Base-by-base conservation (phyloP, 1,140 invertebrate genomes). In the Bilobella aurantiaca region DNA sequence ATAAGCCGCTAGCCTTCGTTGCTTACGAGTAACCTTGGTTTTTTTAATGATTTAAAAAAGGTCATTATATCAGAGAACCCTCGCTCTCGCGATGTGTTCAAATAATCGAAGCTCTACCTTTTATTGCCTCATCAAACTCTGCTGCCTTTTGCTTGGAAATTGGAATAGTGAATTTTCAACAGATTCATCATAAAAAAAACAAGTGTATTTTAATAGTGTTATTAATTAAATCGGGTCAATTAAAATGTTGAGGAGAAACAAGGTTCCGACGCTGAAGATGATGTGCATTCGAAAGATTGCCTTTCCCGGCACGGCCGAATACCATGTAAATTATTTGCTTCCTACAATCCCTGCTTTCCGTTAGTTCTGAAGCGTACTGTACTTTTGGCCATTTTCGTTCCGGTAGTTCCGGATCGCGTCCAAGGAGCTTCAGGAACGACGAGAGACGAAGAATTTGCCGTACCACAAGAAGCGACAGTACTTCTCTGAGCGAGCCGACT, bases 211-310 rank as follows among this genome's bases (percentile, higher is more conserved):
- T n/a, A n/a, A n/a, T n/a, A n/a, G n/a, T n/a, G n/a, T n/a, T n/a
- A n/a, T n/a, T n/a, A n/a, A n/a, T n/a, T n/a, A n/a, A n/a, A n/a
- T n/a, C n/a, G n/a, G n/a, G n/a, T n/a, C 8, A 42, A 18, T 18
- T 12, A 29, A 47, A 23, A 67, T 67, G 65, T 58, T 58, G 27
- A 14, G 32, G 2, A 30, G 65, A 58, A 67, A 49, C 18, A 42
- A 59, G 2, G 61, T 67, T 47, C 65, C 65, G 28, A 59, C 65
- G 18, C 29, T 67, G 53, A 58, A 59, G 34, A 34, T 42, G 28
- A 3, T 67, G 3, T 27, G 37, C 27, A 32, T 67, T 56, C 21
- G 65, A 14, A 63, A 30, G 25, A 1, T 67, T 27, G 61, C 65
- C 21, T 63, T 58, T 58, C 65, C 65, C 1, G 65, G 61, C 34